Evolutionary conservation across 2,888 invertebrate species (phyloP).

Genomic region (Lydus trimaculatus): DNA sequence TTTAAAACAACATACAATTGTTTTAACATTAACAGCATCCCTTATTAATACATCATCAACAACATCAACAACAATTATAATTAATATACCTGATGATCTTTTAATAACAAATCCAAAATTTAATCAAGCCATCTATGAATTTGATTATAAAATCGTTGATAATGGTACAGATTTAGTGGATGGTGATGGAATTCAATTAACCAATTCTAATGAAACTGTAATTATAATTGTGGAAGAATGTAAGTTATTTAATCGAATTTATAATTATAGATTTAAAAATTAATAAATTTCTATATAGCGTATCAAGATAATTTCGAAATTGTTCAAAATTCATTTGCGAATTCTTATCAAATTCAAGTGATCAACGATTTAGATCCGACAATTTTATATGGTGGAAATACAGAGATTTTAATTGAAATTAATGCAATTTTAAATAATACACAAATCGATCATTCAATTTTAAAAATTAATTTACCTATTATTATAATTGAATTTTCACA

Average conservation of each 20-base stretch:
- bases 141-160: background rate
- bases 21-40: slow-evolving; percentile 11
- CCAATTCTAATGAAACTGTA: too few species aligned
- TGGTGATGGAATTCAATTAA: too few species aligned
- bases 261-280: too few species aligned
- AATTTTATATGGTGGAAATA: background rate
- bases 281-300: too few species aligned
- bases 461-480: too few species aligned
- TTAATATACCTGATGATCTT: slow-evolving; percentile 10
- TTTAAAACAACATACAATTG: background rate
- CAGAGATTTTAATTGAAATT: too few species aligned
- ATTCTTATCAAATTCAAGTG: background rate
- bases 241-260: too few species aligned
- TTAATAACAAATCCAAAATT: background rate
- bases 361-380: background rate
- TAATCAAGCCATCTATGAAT: background rate
- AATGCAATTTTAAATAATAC: too few species aligned
- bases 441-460: too few species aligned
- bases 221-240: too few species aligned
- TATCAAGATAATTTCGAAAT: background rate
- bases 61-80: slow-evolving; percentile 5
- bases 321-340: too few species aligned
- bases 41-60: background rate
- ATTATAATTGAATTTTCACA: slow-evolving; percentile 14
- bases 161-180: background rate